phyloP scores from a whole-genome alignment of 2,797 vertebrate genomes.

The Oreochromis mossambicus region DNA sequence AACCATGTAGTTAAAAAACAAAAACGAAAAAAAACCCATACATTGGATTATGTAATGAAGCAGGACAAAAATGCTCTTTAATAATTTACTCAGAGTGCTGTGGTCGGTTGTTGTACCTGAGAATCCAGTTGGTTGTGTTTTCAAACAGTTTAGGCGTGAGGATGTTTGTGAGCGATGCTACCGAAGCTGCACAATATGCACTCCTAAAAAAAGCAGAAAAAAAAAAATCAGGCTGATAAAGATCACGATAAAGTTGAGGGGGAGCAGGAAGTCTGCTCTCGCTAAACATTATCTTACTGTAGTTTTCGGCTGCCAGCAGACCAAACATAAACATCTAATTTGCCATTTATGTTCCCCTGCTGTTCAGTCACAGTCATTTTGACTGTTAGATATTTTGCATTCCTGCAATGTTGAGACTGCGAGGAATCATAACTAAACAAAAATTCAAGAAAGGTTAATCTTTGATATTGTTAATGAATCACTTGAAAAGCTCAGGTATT shows the following conservation, averaged over 20 bases:
- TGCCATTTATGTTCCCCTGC: background rate
- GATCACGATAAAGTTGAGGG: background rate
- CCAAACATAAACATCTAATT: background rate
- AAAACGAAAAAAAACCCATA: background rate
- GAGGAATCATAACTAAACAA: background rate
- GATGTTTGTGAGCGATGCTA: constrained; percentile 91
- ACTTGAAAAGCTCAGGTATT: background rate
- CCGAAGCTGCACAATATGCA: constrained; percentile 89
- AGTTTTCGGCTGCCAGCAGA: background rate
- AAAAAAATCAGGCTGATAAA: background rate
- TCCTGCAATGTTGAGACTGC: background rate
- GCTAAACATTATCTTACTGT: background rate
- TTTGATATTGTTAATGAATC: background rate
- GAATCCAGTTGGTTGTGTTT: constrained; percentile 90
- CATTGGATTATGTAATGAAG: background rate
- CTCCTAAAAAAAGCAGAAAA: constrained; percentile 72
- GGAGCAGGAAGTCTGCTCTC: background rate
- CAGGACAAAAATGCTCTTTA: background rate
- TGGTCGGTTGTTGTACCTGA: constrained; percentile 58
- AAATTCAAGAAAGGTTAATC: background rate
- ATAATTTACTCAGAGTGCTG: background rate
- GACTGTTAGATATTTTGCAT: background rate
- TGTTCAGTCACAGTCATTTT: background rate
- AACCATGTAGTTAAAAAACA: background rate
- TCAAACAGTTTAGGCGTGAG: constrained; percentile 83